These are phyloP conservation scores for Yasuhikotakia modesta DNA, from an alignment of 2,797 vertebrate genomes.

Conservation along the genomic window DNA sequence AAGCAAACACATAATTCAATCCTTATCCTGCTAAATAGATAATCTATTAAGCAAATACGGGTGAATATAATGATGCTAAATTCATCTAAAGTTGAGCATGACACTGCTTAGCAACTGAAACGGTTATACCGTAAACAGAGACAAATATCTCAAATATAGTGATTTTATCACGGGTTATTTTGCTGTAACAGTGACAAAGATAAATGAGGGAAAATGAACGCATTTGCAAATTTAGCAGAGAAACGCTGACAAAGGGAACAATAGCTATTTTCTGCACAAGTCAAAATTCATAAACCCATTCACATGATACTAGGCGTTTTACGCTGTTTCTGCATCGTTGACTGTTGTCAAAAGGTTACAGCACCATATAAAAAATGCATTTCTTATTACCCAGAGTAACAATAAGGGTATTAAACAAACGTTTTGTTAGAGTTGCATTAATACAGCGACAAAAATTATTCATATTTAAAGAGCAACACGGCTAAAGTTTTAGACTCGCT, in stretches of 20 bases:
- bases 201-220: neutral
- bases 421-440: neutral
- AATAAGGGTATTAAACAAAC: neutral
- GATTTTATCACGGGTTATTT: neutral
- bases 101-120: neutral
- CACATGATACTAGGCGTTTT: neutral
- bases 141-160: neutral
- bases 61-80: neutral
- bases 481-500: neutral
- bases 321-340: neutral
- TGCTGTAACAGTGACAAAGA: neutral
- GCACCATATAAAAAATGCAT: neutral
- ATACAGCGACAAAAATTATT: neutral
- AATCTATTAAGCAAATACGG: neutral
- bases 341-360: neutral
- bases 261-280: neutral
- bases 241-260: neutral
- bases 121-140: neutral
- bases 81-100: neutral
- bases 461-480: constrained; percentile 1
- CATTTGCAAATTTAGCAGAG: neutral
- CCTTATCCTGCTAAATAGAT: neutral
- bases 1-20: neutral
- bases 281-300: neutral
- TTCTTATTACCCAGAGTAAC: neutral